Conservation (phyloP, 2,113 vertebrate species). For the Crocuta crocuta region DNA sequence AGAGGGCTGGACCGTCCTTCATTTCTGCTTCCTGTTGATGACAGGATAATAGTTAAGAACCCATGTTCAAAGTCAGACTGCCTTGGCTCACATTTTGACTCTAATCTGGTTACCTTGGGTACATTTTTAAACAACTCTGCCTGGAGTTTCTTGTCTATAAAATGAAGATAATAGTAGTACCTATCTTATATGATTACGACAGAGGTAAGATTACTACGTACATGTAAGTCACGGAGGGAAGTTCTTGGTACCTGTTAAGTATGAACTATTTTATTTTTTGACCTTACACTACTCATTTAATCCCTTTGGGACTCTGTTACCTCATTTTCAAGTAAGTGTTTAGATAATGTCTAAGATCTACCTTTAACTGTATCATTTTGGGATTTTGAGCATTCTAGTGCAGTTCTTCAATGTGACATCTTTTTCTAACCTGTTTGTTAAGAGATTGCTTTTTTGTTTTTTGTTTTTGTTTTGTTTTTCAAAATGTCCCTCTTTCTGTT, state of each 20-base stretch:
- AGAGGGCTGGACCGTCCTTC: background rate
- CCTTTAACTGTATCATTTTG: background rate
- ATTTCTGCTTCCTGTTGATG: background rate
- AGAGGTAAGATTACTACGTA: background rate
- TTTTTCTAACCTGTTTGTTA: constrained; percentile 19
- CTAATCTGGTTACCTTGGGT: background rate
- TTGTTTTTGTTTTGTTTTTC: too few species aligned
- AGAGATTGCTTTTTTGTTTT: background rate
- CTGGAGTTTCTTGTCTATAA: background rate
- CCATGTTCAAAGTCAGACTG: background rate
- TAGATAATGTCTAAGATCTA: background rate
- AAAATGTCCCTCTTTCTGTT: background rate
- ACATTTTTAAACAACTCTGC: background rate
- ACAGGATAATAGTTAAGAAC: background rate
- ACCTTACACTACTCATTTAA: background rate
- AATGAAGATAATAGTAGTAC: background rate
- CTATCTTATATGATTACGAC: background rate
- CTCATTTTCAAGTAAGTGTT: constrained; percentile 18
- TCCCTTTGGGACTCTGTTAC: background rate
- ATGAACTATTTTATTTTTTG: background rate
- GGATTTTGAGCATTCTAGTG: background rate
- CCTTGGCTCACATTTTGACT: background rate
- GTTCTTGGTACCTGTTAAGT: background rate
- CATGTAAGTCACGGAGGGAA: background rate
- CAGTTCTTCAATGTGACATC: background rate